These are phyloP conservation scores for Macrobrachium nipponense DNA, from an alignment of 1,140 invertebrate species.

Conservation along the genomic window DNA sequence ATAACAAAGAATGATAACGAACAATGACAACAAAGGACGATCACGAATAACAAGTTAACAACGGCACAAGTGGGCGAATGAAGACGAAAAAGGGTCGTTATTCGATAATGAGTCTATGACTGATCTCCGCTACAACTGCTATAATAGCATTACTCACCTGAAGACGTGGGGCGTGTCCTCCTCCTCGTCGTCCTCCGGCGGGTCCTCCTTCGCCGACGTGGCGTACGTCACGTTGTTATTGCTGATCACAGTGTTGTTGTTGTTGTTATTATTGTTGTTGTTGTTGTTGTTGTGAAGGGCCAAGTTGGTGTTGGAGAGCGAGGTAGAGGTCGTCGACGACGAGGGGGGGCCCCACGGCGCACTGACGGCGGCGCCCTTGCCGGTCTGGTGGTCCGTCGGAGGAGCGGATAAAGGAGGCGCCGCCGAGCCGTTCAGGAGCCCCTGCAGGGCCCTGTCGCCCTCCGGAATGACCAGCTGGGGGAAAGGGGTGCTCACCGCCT, in stretches of 20 bases:
- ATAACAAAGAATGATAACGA: too few relatives aligned
- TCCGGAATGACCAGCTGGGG: slow-evolving; percentile 46
- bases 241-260: slow-evolving; percentile 35
- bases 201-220: slow-evolving; percentile 38
- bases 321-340: slow-evolving; percentile 57
- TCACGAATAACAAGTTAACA: too few relatives aligned
- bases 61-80: too few relatives aligned
- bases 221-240: slow-evolving; percentile 37
- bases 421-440: slow-evolving; percentile 35
- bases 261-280: slow-evolving; percentile 33
- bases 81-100: too few relatives aligned
- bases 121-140: too few relatives aligned
- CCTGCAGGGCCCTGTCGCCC: slow-evolving; percentile 14
- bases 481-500: not conserved
- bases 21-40: too few relatives aligned
- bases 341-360: slow-evolving; percentile 46
- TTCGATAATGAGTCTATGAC: too few relatives aligned
- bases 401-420: slow-evolving; percentile 39
- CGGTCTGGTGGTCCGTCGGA: not conserved
- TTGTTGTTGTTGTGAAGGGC: slow-evolving; percentile 45
- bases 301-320: slow-evolving; percentile 52
- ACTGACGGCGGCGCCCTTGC: not conserved
- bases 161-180: slow-evolving; percentile 45
- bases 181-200: not conserved
- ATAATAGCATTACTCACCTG: slow-evolving; percentile 57